Evolutionary conservation across 2,113 vertebrate species (phyloP).

Genomic region (Mionectes macconnelli): DNA sequence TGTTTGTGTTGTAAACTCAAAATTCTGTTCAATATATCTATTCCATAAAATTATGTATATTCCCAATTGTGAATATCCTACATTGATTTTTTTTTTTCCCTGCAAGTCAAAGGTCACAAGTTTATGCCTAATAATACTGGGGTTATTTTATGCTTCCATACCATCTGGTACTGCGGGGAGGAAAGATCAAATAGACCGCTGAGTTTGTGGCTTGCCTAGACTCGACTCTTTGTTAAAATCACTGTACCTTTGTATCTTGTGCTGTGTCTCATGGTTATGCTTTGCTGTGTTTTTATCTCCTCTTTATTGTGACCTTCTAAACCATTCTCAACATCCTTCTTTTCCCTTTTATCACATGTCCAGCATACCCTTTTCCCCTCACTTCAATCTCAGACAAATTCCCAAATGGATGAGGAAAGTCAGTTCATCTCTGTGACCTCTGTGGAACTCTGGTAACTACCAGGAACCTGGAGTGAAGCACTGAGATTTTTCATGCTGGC

Average conservation of each 20-base stretch:
- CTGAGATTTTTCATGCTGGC: background rate
- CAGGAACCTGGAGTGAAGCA: background rate
- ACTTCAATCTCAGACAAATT: background rate
- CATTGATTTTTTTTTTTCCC: background rate
- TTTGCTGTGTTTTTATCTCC: background rate
- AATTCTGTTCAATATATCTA: background rate
- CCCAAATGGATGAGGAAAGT: background rate
- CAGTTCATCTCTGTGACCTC: background rate
- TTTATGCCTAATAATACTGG: background rate
- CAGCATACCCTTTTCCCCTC: background rate
- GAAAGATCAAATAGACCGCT: background rate
- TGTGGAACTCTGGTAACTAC: background rate
- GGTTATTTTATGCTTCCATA: background rate
- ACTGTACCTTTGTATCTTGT: background rate
- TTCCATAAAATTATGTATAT: background rate
- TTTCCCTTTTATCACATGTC: background rate
- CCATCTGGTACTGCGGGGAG: background rate
- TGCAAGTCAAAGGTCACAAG: background rate
- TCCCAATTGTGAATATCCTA: background rate
- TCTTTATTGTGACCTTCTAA: background rate
- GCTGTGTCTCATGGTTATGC: background rate
- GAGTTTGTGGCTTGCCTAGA: background rate
- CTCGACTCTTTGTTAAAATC: background rate
- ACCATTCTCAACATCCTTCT: background rate
- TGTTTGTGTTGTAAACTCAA: background rate